These are phyloP conservation scores for Cantharis rustica DNA, from an alignment of 2,888 invertebrate species.

Conservation along the genomic window DNA sequence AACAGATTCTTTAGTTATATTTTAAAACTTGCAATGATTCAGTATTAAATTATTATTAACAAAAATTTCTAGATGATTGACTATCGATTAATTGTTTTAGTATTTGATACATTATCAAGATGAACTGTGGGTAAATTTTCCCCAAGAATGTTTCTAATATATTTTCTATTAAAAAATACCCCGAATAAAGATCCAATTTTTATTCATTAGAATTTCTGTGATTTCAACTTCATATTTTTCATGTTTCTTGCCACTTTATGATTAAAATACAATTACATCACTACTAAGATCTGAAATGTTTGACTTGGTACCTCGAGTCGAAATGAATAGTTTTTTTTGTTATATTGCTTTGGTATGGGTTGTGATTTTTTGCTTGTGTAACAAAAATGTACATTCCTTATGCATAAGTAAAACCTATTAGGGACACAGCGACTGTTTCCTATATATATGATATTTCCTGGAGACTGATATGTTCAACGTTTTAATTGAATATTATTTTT, in stretches of 20 bases:
- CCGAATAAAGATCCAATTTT: neutral
- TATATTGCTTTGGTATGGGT: neutral
- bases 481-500: conserved; percentile 19
- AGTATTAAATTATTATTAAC: neutral
- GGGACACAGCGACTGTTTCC: conserved; percentile 21
- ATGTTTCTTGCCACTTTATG: neutral
- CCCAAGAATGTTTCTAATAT: neutral
- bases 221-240: neutral
- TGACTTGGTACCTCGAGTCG: neutral
- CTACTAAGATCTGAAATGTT: neutral
- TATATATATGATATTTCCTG: conserved; percentile 26
- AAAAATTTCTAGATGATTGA: neutral
- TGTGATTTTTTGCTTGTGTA: neutral
- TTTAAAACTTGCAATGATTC: neutral
- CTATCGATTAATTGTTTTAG: no score
- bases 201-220: neutral
- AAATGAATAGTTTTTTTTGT: neutral
- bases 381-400: conserved; percentile 22
- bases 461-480: conserved; percentile 28
- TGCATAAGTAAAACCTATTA: neutral
- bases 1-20: neutral
- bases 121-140: neutral
- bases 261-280: neutral
- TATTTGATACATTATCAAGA: neutral
- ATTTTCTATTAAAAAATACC: neutral